Evolutionary conservation across 2,888 invertebrate genomes (phyloP).

Genomic region (Heliconius aoede): DNA sequence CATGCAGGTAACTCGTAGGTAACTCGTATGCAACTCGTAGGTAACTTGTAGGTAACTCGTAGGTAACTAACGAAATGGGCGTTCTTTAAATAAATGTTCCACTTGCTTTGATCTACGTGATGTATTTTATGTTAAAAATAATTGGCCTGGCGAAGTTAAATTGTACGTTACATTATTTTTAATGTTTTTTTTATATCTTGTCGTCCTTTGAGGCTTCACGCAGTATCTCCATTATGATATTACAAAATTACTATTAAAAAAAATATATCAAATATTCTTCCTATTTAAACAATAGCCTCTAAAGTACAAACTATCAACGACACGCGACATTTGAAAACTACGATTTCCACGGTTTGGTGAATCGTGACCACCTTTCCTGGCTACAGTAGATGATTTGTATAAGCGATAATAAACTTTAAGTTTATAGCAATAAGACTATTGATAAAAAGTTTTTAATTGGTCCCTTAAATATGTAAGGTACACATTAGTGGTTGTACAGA

Average conservation of each 20-base stretch:
- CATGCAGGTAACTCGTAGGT: neutral
- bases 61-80: slow-evolving; percentile 24
- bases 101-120: slow-evolving; percentile 43
- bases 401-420: neutral
- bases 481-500: neutral
- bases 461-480: neutral
- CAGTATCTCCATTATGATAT: too few relatives aligned
- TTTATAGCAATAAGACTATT: neutral
- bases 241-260: too few relatives aligned
- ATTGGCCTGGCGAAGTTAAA: slow-evolving; percentile 40
- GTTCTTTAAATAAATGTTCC: slow-evolving; percentile 43
- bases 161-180: neutral
- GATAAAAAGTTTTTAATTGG: neutral
- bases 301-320: neutral
- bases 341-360: slow-evolving; percentile 9
- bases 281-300: neutral
- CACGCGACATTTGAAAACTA: slow-evolving; percentile 21
- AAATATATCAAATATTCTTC: neutral
- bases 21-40: too few relatives aligned
- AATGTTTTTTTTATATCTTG: too few relatives aligned
- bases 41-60: neutral
- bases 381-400: neutral
- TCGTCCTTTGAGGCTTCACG: too few relatives aligned
- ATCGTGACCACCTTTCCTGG: slow-evolving; percentile 14
- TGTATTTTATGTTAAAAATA: slow-evolving; percentile 31